phyloP scores from a whole-genome alignment of 1,140 invertebrate genomes.

The Dermatophagoides farinae region DNA sequence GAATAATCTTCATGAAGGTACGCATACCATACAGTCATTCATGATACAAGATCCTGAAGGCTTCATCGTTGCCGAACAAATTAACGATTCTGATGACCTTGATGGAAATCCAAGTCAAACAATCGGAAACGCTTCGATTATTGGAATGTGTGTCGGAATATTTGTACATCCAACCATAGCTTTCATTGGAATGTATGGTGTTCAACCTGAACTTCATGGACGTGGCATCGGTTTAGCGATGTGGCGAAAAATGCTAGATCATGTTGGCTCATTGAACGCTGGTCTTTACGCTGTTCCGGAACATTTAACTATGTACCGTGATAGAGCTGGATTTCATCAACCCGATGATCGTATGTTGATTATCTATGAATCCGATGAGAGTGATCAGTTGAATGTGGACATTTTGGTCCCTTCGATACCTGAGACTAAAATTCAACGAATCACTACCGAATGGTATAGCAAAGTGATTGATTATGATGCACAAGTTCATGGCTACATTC shows the following conservation, averaged over 20 bases:
- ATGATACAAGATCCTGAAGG: slow-evolving; percentile 17
- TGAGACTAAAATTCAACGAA: background rate
- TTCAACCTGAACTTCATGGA: slow-evolving; percentile 17
- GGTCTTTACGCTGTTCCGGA: slow-evolving; percentile 19
- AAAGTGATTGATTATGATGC: slow-evolving; percentile 15
- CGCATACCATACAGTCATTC: slow-evolving; percentile 18
- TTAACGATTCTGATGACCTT: background rate
- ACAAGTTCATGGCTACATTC: slow-evolving; percentile 9
- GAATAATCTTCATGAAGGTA: slow-evolving; percentile 18
- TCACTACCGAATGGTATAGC: background rate
- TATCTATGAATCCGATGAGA: slow-evolving; percentile 1
- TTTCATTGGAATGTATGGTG: slow-evolving; percentile 20
- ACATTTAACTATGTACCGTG: slow-evolving; percentile 18
- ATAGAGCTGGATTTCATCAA: slow-evolving; percentile 17
- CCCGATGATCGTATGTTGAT: slow-evolving; percentile 11
- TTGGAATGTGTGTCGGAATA: slow-evolving; percentile 18
- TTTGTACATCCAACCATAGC: slow-evolving; percentile 14
- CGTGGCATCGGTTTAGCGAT: slow-evolving; percentile 18
- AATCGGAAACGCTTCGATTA: slow-evolving; percentile 13
- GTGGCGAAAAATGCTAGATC: slow-evolving; percentile 18
- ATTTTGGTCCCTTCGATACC: slow-evolving; percentile 10
- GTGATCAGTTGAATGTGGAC: background rate
- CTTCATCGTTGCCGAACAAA: slow-evolving; percentile 18
- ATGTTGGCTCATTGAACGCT: slow-evolving; percentile 16
- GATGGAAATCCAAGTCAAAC: background rate